Evolutionary conservation across 2,888 invertebrate species (phyloP), one percentile per base, ranked within the genome.

Genomic region (Pantelozetes paolii): DNA sequence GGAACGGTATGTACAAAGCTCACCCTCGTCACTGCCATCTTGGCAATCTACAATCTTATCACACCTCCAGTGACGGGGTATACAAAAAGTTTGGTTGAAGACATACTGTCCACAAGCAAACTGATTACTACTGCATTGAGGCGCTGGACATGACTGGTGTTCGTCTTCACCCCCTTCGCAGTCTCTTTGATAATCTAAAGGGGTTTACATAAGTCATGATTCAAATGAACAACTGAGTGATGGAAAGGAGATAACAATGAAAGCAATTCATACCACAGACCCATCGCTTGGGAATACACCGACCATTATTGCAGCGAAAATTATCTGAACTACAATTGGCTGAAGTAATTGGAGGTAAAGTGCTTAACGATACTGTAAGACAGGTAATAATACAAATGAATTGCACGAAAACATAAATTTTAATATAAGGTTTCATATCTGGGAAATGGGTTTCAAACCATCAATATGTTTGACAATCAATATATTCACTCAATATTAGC

Each of bases 71-170:
- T 95, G 91, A 77, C 90, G 90, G 75, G 94, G 94, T 82, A 95
- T 90, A 84, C 96, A 96, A 84, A 92, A 95, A 40, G 95, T 94
- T 85, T 91, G 92, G 85, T 96, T 96, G 88, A 92, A 96, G 23
- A 78, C 77, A 74, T 76, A 78, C 70, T 78, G 92, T 71, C 90
- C 89, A 84, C 96, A 97, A 54, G 91, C 90, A 81, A 94, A 87
- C 85, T 95, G 92, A 72, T 89, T 86, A 15, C 81, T 79, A 80
- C 94, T 94, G 83, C 96, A 97, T 81, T 94, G 94, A 40, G 96
- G 96, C 72, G 96, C 92, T 75, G 94, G 89, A 83, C 94, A 94
- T 75, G 89, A 87, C 82, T 92, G 92, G 83, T 90, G 89, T 83
- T 94, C 94, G 82, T 94, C 82, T 84, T 92, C 92, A 70, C 91